These are phyloP conservation scores for Odocoileus hemionus DNA, from an alignment of 2,113 vertebrate genomes.

Conservation along the genomic window DNA sequence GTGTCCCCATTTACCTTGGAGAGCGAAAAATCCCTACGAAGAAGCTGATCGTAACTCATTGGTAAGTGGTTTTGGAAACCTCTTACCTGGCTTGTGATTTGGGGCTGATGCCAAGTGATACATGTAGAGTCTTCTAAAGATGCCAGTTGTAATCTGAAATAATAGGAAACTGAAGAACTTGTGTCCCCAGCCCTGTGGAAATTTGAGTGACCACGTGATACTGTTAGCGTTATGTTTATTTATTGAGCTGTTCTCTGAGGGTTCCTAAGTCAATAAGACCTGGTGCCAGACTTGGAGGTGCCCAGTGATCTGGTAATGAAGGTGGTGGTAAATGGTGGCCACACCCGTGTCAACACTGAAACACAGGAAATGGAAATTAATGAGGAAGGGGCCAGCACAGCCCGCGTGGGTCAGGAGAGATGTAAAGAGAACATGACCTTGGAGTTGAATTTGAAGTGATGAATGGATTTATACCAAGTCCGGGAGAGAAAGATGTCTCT, in stretches of 20 bases:
- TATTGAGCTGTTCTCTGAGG: not conserved
- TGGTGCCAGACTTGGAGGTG: not conserved
- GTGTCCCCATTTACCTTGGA: constrained; percentile 98
- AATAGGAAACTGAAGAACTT: not conserved
- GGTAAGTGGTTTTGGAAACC: constrained; percentile 80
- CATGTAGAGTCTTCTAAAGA: not conserved
- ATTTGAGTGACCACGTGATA: not conserved
- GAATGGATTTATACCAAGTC: not conserved
- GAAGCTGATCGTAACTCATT: constrained; percentile 88
- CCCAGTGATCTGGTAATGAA: not conserved
- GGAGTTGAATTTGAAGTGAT: not conserved
- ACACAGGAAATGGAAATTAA: not conserved
- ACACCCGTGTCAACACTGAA: not conserved
- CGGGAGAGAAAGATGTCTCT: not conserved
- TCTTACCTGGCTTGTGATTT: not conserved
- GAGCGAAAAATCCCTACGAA: constrained; percentile 88
- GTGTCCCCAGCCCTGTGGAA: not conserved
- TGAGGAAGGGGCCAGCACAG: not conserved
- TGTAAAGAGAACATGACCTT: not conserved
- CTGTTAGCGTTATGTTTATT: not conserved
- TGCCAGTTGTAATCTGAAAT: not conserved
- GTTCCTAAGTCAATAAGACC: not conserved
- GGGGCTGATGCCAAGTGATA: not conserved
- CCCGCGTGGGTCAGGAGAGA: not conserved
- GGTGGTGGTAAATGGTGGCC: not conserved